Base-by-base conservation (phyloP, 1,140 invertebrate genomes). In the Lycorma delicatula region DNA sequence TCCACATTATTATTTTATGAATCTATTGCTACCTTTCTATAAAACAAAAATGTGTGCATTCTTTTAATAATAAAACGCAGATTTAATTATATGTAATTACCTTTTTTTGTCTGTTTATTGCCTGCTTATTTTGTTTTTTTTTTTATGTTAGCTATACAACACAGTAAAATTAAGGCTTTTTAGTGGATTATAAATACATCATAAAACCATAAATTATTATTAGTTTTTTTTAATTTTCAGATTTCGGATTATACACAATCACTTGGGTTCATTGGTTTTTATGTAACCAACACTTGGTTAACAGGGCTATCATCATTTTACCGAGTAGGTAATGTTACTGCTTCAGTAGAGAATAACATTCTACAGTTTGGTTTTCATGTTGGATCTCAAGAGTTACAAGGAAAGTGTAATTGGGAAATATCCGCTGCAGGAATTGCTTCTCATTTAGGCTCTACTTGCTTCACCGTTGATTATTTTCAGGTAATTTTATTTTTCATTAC, bases 221-320 rank as follows among this genome's bases (percentile, higher is more conserved):
- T 38, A 2, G 20, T n/a, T 3, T 18, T 38, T 2, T 38, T 18
- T 38, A 18, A 2, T 18, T 44, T 44, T 16, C 16, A 44, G 41
- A 20, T 63, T 1, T 75, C 80, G 3, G 83, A 89, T 68, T 85
- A 86, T 61, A 84, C 82, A 60, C 81, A 82, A 48, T 82, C 76
- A 1, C 76, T 80, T 52, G 85, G 86, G 12, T 70, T 89, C 41
- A 81, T 87, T 41, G 79, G 77, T 20, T 70, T 87, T 0, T 75
- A 80, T n/a, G 41, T 65, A 1, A 72, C 77, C 0, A 76, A 89
- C 50, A 90, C 86, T 0, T 87, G 84, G 82, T 66, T 91, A n/a
- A 81, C 76, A 27, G 89, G 89, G 3, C 69, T 89, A 50, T 83
- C 86, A 0, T 87, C 85, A 22, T 86, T 92, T 67, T 86, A 91